Conservation (phyloP, 2,113 vertebrate species). For the Carollia perspicillata region DNA sequence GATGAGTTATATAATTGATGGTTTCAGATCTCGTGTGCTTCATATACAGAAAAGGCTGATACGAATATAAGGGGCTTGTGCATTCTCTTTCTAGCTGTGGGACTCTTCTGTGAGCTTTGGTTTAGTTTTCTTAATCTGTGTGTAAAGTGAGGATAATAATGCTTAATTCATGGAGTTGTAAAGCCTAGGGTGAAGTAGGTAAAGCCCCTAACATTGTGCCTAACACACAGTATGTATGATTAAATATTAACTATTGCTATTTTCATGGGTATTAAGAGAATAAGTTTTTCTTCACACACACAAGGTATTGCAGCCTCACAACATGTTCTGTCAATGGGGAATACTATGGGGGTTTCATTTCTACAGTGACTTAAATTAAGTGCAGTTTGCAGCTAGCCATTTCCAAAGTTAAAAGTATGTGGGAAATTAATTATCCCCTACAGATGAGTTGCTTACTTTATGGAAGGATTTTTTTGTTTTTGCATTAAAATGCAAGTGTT, state of each 20-base stretch:
- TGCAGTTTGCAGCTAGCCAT: not conserved
- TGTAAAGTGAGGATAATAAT: not conserved
- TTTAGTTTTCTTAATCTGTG: not conserved
- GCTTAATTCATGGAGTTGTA: not conserved
- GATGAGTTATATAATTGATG: not conserved
- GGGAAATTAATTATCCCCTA: not conserved
- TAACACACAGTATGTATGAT: not conserved
- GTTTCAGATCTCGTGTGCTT: not conserved
- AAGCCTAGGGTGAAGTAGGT: not conserved
- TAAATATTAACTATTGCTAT: constrained; percentile 28
- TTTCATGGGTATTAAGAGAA: not conserved
- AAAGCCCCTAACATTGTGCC: not conserved
- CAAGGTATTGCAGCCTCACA: not conserved
- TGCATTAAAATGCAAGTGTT: constrained; percentile 14
- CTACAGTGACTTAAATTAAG: not conserved
- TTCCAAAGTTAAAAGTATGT: not conserved
- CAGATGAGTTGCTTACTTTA: not conserved
- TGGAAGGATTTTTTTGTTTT: not conserved
- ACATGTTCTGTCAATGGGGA: not conserved
- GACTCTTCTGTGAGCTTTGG: not conserved
- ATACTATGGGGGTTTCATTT: not conserved
- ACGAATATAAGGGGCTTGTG: not conserved
- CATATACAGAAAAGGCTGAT: not conserved
- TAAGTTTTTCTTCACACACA: not conserved
- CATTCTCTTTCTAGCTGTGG: not conserved